phyloP scores from a whole-genome alignment of 2,113 vertebrate species.

The Narcine bancroftii region DNA sequence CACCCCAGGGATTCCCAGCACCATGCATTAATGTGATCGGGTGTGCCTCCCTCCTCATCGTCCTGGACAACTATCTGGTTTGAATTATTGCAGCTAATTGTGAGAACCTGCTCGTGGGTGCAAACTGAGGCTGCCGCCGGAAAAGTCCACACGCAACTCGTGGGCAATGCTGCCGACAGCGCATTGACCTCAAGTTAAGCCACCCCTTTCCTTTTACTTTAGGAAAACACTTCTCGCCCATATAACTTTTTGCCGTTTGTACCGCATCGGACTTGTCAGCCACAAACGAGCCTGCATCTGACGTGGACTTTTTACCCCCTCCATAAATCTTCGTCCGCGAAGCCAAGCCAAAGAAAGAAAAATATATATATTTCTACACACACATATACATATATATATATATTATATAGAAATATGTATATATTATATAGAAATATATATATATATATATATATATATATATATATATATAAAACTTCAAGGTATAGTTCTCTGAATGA shows the following conservation, averaged over 20 bases:
- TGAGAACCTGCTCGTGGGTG: constrained; percentile 39
- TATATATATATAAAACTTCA: too few species aligned
- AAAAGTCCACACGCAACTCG: neutral
- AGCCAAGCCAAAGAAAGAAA: too few species aligned
- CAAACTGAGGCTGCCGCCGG: constrained; percentile 33
- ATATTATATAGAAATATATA: too few species aligned
- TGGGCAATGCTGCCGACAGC: neutral
- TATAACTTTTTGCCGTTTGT: too few species aligned
- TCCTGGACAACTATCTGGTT: constrained; percentile 49
- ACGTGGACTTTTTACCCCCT: too few species aligned
- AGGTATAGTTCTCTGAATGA: neutral
- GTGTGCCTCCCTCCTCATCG: constrained; percentile 47
- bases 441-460: too few species aligned
- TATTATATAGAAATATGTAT: too few species aligned
- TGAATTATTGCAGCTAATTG: constrained; percentile 53
- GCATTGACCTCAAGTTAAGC: constrained; percentile 40
- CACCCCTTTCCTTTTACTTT: neutral
- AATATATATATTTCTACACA: too few species aligned
- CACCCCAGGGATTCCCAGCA: constrained; percentile 48
- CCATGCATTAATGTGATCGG: constrained; percentile 49
- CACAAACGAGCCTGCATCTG: too few species aligned
- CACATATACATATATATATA: too few species aligned
- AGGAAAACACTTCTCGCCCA: neutral
- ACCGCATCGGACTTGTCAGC: too few species aligned
- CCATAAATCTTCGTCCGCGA: too few species aligned